Evolutionary conservation across 2,888 invertebrate species (phyloP).

Genomic region (Empis livida): DNA sequence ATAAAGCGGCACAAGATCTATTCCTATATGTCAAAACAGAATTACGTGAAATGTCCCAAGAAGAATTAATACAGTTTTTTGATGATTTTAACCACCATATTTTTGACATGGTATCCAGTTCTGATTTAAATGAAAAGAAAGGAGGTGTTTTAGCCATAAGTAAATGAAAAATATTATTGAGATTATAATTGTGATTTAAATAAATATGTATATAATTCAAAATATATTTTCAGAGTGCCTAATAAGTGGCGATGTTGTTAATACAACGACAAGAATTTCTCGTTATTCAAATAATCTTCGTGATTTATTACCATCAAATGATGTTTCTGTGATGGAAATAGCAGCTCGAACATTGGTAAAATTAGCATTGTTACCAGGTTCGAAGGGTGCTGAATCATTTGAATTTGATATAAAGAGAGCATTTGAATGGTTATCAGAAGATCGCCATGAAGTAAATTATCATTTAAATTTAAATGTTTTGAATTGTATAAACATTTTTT

Average conservation of each 20-base stretch:
- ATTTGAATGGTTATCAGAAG: constrained; percentile 88
- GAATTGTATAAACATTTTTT: constrained; percentile 7
- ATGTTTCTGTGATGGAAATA: constrained; percentile 88
- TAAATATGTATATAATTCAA: too few species aligned
- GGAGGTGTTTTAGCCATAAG: constrained; percentile 90
- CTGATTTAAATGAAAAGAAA: constrained; percentile 87
- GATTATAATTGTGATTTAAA: too few species aligned
- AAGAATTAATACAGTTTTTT: constrained; percentile 80
- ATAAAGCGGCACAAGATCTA: constrained; percentile 78
- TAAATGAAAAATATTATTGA: constrained; percentile 33
- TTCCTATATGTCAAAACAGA: constrained; percentile 86
- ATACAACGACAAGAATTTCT: constrained; percentile 77
- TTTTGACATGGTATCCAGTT: constrained; percentile 89
- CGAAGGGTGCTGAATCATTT: constrained; percentile 93
- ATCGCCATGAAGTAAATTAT: constrained; percentile 58
- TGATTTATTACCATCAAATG: constrained; percentile 78
- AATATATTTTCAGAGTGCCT: constrained; percentile 58
- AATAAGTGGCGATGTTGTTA: constrained; percentile 85
- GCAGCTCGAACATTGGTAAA: constrained; percentile 92
- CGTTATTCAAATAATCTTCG: constrained; percentile 88
- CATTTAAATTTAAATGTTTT: not conserved
- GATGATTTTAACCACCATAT: constrained; percentile 94
- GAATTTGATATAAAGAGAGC: constrained; percentile 94
- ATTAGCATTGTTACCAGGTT: constrained; percentile 80
- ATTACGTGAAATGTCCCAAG: constrained; percentile 75